Evolutionary conservation across 1,140 invertebrate species (phyloP).

Genomic region (Drosophila elegans): DNA sequence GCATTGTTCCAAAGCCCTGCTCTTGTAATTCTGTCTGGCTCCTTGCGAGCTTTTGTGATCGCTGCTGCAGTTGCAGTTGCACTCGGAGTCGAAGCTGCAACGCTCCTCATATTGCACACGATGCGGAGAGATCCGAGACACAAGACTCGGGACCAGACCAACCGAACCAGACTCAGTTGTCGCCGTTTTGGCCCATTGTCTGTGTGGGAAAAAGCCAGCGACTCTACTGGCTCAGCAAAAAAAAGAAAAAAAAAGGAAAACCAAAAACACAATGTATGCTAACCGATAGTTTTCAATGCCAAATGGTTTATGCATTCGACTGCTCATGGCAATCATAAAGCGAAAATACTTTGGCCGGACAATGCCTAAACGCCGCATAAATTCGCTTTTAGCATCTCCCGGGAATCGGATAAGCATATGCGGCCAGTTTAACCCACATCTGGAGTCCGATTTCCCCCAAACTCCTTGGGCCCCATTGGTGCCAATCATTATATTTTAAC

Average conservation of each 20-base stretch:
- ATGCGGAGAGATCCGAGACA: conserved; percentile 26
- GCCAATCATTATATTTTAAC: conserved; percentile 83
- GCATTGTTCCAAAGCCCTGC: conserved; percentile 73
- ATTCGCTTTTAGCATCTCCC: conserved; percentile 54
- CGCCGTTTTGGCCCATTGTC: conserved; percentile 70
- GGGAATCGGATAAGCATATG: conserved; percentile 72
- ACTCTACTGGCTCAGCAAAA: conserved; percentile 46
- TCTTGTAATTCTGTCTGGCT: conserved; percentile 77
- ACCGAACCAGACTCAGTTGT: conserved; percentile 38
- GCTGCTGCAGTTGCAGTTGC: conserved; percentile 47
- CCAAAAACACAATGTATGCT: conserved; percentile 67
- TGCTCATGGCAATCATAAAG: conserved; percentile 76
- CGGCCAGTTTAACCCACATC: conserved; percentile 72
- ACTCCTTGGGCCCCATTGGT: conserved; percentile 24
- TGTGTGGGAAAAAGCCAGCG: conserved; percentile 79
- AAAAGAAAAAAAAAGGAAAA: conserved; percentile 18
- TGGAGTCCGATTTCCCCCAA: conserved; percentile 15
- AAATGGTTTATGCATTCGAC: conserved; percentile 77
- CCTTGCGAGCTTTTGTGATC: conserved; percentile 59
- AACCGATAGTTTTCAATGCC: conserved; percentile 74
- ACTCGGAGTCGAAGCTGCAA: conserved; percentile 7
- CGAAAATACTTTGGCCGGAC: conserved; percentile 60
- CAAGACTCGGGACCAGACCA: conserved; percentile 32
- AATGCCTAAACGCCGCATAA: conserved; percentile 77
- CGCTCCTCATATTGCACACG: conserved; percentile 38